phyloP scores from a whole-genome alignment of 2,888 invertebrate genomes.

The Hermodice carunculata region DNA sequence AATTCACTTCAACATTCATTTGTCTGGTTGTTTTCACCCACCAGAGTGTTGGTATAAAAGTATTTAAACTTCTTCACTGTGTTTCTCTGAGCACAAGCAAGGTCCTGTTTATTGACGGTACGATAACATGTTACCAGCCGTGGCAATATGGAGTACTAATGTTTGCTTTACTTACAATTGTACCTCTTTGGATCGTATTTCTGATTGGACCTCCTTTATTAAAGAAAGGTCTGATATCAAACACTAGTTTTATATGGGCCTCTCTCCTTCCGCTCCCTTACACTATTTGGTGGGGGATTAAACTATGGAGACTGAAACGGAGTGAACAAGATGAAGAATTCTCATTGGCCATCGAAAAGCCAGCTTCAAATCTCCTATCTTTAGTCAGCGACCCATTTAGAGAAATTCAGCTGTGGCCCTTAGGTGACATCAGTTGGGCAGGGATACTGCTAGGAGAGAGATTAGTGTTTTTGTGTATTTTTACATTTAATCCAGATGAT shows the following conservation, averaged over 20 bases:
- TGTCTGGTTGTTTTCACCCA: slow-evolving; percentile 41
- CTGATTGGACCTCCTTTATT: slow-evolving; percentile 41
- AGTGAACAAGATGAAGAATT: slow-evolving; percentile 5
- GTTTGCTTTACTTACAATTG: slow-evolving; percentile 35
- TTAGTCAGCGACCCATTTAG: slow-evolving; percentile 44
- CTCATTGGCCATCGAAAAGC: slow-evolving; percentile 7
- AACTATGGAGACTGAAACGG: slow-evolving; percentile 27
- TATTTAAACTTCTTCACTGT: slow-evolving; percentile 42
- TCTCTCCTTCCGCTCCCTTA: slow-evolving; percentile 42
- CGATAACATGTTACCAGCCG: slow-evolving; percentile 35
- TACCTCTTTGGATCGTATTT: slow-evolving; percentile 41
- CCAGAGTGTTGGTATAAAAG: slow-evolving; percentile 41
- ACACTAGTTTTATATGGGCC: slow-evolving; percentile 40
- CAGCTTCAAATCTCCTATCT: slow-evolving; percentile 33
- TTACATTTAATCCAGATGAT: slow-evolving; percentile 41
- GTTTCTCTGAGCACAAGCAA: slow-evolving; percentile 34
- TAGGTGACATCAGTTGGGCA: slow-evolving; percentile 40
- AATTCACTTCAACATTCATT: slow-evolving; percentile 40
- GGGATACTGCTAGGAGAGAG: slow-evolving; percentile 39
- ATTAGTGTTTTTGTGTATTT: slow-evolving; percentile 37
- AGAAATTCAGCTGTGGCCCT: slow-evolving; percentile 16
- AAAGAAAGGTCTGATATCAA: slow-evolving; percentile 34
- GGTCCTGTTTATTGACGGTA: slow-evolving; percentile 41
- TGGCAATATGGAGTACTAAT: slow-evolving; percentile 44
- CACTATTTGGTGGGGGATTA: slow-evolving; percentile 34